A percentile compares a stretch with the other conserved stretches of the same genome.
These are phyloP conservation scores for Octopus sinensis DNA, from an alignment of 1,140 invertebrate species.

Conservation along the genomic window DNA sequence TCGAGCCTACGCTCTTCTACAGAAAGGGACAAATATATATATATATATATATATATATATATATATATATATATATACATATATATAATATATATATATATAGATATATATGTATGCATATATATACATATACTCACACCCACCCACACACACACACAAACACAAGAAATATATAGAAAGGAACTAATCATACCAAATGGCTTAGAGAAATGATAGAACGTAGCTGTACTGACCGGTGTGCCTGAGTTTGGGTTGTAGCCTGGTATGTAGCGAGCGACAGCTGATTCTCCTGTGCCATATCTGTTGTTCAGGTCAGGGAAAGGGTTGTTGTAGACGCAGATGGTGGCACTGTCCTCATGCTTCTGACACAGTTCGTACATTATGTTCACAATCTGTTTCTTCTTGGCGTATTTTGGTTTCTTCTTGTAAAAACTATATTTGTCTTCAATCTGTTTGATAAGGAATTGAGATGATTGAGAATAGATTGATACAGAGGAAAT, in stretches of 20 bases:
- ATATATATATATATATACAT: too few relatives aligned
- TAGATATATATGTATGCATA: too few relatives aligned
- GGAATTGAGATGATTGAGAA: not conserved
- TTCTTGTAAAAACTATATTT: not conserved
- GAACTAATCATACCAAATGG: too few relatives aligned
- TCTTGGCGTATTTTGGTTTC: not conserved
- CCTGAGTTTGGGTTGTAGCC: not conserved
- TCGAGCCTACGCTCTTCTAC: too few relatives aligned
- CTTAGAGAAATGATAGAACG: not conserved
- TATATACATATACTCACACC: too few relatives aligned
- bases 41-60: too few relatives aligned
- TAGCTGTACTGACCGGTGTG: not conserved
- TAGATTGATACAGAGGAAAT: too few relatives aligned
- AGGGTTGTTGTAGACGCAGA: not conserved
- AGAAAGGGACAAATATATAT: too few relatives aligned
- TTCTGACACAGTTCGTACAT: not conserved
- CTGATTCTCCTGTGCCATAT: not conserved
- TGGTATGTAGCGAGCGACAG: not conserved
- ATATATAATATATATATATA: too few relatives aligned
- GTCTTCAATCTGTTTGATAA: not conserved
- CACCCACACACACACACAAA: too few relatives aligned
- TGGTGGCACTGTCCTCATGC: not conserved
- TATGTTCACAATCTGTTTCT: not conserved
- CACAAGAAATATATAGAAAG: too few relatives aligned
- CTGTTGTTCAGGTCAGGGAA: not conserved